phyloP scores from a whole-genome alignment of 2,797 vertebrate species.

The Chrysocyon brachyurus region DNA sequence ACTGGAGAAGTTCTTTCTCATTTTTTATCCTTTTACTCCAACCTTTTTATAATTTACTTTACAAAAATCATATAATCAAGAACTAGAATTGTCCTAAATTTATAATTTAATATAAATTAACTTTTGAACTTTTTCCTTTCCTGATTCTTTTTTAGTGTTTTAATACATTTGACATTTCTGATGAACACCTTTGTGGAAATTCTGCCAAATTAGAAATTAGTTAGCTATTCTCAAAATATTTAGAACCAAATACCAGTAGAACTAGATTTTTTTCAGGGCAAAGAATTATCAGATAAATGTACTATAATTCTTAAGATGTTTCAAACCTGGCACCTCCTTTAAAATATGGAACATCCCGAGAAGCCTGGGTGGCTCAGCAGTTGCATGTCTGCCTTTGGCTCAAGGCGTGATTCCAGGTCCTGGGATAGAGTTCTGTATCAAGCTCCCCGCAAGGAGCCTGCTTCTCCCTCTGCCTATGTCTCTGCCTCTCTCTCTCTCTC shows the following conservation, averaged over 20 bases:
- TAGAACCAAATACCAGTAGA: background rate
- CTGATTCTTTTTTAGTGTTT: background rate
- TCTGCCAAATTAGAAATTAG: background rate
- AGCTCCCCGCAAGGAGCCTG: too few relatives aligned
- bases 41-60: constrained; percentile 23
- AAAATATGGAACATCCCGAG: background rate
- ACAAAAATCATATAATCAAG: background rate
- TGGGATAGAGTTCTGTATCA: too few relatives aligned
- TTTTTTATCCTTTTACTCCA: background rate
- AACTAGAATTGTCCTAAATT: background rate
- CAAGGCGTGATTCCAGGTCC: too few relatives aligned
- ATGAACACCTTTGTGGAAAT: background rate
- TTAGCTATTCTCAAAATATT: background rate
- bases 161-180: constrained; percentile 34
- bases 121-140: constrained; percentile 12
- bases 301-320: background rate
- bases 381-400: too few relatives aligned
- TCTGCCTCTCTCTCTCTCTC: too few relatives aligned
- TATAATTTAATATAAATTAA: constrained; percentile 35
- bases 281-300: background rate
- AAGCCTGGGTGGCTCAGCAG: too few relatives aligned
- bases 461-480: too few relatives aligned
- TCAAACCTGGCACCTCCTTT: background rate
- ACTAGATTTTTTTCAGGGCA: background rate
- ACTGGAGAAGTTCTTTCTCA: background rate